Conservation (phyloP, 2,797 vertebrate genomes). For the Adelosebastes latens region DNA sequence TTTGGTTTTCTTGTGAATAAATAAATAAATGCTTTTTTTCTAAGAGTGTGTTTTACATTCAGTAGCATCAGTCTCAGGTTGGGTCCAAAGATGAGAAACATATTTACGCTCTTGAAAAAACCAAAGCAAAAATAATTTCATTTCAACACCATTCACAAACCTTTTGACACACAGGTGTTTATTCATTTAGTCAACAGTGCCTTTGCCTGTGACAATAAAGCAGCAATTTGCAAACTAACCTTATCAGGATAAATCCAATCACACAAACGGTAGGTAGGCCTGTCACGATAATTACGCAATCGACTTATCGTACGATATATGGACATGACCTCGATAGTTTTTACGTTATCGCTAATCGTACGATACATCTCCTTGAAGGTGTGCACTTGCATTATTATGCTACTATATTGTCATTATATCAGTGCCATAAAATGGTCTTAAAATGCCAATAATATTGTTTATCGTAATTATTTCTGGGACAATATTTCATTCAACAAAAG, state of each 20-base stretch:
- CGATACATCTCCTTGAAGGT: too few species aligned
- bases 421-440: too few species aligned
- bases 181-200: background rate
- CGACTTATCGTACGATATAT: too few species aligned
- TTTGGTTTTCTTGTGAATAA: slow-evolving; percentile 66
- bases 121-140: background rate
- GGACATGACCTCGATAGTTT: too few species aligned
- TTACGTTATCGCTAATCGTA: too few species aligned
- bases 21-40: slow-evolving; percentile 63
- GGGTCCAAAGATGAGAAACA: background rate
- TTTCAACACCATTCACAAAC: background rate
- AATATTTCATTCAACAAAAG: too few species aligned
- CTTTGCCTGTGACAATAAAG: background rate
- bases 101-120: background rate
- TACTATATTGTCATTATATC: too few species aligned
- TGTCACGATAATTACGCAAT: too few species aligned
- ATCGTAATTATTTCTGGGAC: too few species aligned
- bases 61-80: background rate
- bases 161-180: background rate
- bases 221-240: background rate
- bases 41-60: slow-evolving; percentile 10
- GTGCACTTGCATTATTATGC: too few species aligned
- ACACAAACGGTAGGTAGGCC: background rate
- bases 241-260: background rate
- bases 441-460: too few species aligned